These are phyloP conservation scores for Chrysolina americana DNA, from an alignment of 2,888 invertebrate genomes.

Conservation along the genomic window DNA sequence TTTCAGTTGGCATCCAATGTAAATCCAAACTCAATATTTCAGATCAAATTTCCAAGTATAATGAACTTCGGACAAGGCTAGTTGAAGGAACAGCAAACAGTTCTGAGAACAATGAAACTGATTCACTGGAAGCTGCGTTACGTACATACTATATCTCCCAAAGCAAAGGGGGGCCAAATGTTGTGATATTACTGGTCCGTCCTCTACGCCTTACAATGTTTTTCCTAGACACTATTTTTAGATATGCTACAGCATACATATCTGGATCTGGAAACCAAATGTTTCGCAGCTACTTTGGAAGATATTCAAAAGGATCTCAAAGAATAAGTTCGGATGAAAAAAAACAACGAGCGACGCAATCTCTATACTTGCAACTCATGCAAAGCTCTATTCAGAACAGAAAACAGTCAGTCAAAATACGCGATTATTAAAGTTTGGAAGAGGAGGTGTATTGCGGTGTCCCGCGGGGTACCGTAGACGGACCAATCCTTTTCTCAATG, in stretches of 20 bases:
- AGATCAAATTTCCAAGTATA: conserved; percentile 11
- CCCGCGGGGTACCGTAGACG: neutral
- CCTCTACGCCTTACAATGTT: neutral
- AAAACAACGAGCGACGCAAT: too few species aligned
- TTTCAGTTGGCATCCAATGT: conserved; percentile 17
- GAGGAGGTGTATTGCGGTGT: neutral
- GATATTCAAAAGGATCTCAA: too few species aligned
- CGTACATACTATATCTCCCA: neutral
- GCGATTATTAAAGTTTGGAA: neutral
- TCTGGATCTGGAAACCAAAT: too few species aligned
- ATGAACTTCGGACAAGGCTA: neutral
- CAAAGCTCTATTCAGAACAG: too few species aligned
- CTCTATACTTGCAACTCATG: too few species aligned
- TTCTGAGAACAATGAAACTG: neutral
- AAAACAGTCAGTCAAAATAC: neutral
- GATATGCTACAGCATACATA: too few species aligned
- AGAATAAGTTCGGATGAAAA: too few species aligned
- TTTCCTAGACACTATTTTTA: too few species aligned
- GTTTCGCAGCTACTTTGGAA: too few species aligned
- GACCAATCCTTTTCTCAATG: neutral
- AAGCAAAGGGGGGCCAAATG: conserved; percentile 15
- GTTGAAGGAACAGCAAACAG: neutral
- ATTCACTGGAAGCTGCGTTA: neutral
- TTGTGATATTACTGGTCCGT: neutral
- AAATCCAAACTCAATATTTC: neutral